Evolutionary conservation across 1,140 invertebrate species (phyloP), one percentile per base, ranked within the genome.

Genomic region (Sitobion miscanthi): DNA sequence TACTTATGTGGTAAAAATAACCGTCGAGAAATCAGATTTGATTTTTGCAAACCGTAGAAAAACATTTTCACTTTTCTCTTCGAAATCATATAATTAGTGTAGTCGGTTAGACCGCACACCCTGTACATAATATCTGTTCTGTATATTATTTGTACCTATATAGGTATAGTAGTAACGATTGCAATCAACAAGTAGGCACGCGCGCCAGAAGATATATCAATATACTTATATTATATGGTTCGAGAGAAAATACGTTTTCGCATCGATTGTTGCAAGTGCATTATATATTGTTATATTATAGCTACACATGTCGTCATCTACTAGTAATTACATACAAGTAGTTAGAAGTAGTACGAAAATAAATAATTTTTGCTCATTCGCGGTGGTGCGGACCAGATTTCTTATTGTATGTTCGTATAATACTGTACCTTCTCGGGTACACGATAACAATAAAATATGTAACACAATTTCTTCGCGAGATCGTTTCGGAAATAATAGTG

Each of bases 241-340:
- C 42, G 42, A 86, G 83, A 86, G 83, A 86, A 87, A 87, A 87
- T 87, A n/a, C 45, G 85, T 87, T 87, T 87, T 87, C 45, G 1
- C 85, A 20, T 47, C 85, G 42, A 87, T 49, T 47, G 85, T n/a
- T n/a, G 45, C 23, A 38, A 35, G 6, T 42, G 17, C 21, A 83
- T 83, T 21, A 35, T 38, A 35, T 38, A n/a, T 42, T 38, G 42
- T 23, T 38, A 83, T 42, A 42, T 42, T 42, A 42, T 42, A 38
- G 38, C 1, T 38, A 83, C 82, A 83, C 20, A n/a, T 83, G 35
- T 83, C 20, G 82, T 83, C 82, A 42, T 83, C 20, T 38, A 30
- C 35, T 83, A 7, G 35, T 42, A 21, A 38, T 83, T 83, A 42
- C 8, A 54, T 54, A 54, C 5, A 54, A 1, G 3, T 52, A 52